Evolutionary conservation across 2,797 vertebrate species (phyloP), one percentile per base, ranked within the genome.

Genomic region (Leucoraja ocellata): DNA sequence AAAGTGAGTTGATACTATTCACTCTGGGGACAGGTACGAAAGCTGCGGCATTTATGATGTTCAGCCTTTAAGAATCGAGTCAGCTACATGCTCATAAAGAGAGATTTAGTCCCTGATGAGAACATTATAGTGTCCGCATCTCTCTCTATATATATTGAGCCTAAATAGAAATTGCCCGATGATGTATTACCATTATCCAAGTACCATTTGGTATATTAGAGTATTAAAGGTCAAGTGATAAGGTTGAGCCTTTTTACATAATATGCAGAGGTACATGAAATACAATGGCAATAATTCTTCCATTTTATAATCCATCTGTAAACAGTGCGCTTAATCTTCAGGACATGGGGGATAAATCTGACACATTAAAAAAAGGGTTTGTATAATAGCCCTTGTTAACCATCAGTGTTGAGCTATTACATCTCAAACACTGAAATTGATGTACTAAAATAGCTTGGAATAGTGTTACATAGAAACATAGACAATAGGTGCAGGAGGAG

Each of bases 31-130:
- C 16, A 88, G 63, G 84, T 88, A 63, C 61, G 36, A 88, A 88
- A 63, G 61, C 84, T 68, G n/a, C n/a, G 68, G 63, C 84, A 68
- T 88, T 88, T 88, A 88, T 68, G 84, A 8, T 68, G 84, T n/a
- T 88, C 84, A 88, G 84, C 84, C 84, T 32, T 68, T 88, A 68
- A 10, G 58, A 88, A 88, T 88, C 84, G 36, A 65, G 84, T 88
- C n/a, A 88, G 84, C 84, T 88, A 88, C 84, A 88, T 65, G 84
- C 61, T 88, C 84, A 88, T 88, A 88, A 88, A 88, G 84, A 88
- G 84, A 88, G 84, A 88, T 65, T 36, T 65, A 88, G 84, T 88
- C 84, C 84, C 84, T 88, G 84, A 88, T 88, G 84, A 88, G 84
- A 88, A 68, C 84, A 88, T 88, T 88, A 88, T 88, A 3, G n/a